Percentiles rank a stretch among this genome's conserved stretches.
Evolutionary conservation across 2,888 invertebrate genomes (phyloP).

Genomic region (Macaria liturata): DNA sequence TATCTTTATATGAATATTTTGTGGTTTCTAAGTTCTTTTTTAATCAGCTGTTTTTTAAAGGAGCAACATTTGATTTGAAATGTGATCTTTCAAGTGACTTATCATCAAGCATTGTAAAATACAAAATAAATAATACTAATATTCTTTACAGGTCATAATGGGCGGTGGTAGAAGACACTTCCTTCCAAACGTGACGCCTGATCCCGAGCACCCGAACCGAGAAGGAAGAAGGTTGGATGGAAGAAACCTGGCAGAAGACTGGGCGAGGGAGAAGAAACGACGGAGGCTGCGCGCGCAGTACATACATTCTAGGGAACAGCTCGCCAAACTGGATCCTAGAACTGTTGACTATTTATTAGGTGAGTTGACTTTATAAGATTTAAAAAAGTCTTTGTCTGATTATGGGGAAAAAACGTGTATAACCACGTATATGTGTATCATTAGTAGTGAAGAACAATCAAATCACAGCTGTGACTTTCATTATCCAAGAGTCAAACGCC

Average conservation of each 20-base stretch:
- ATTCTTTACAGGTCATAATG: slow-evolving; percentile 85
- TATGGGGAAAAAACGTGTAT: no score
- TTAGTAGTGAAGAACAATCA: no score
- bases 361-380: slow-evolving; percentile 56
- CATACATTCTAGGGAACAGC: slow-evolving; percentile 88
- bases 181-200: slow-evolving; percentile 87
- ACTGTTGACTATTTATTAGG: slow-evolving; percentile 89
- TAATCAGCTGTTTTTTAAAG: no score
- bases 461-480: no score
- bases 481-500: no score
- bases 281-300: slow-evolving; percentile 87
- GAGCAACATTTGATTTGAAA: no score
- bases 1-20: no score
- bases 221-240: slow-evolving; percentile 90
- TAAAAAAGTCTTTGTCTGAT: no score
- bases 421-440: no score
- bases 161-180: slow-evolving; percentile 91
- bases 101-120: no score
- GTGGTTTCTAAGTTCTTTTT: no score
- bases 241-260: slow-evolving; percentile 90
- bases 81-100: no score
- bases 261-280: slow-evolving; percentile 89
- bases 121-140: not conserved
- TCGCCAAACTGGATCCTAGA: slow-evolving; percentile 87
- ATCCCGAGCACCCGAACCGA: slow-evolving; percentile 87